Base-by-base conservation (phyloP, 1,140 invertebrate genomes). In the Macrobrachium nipponense region DNA sequence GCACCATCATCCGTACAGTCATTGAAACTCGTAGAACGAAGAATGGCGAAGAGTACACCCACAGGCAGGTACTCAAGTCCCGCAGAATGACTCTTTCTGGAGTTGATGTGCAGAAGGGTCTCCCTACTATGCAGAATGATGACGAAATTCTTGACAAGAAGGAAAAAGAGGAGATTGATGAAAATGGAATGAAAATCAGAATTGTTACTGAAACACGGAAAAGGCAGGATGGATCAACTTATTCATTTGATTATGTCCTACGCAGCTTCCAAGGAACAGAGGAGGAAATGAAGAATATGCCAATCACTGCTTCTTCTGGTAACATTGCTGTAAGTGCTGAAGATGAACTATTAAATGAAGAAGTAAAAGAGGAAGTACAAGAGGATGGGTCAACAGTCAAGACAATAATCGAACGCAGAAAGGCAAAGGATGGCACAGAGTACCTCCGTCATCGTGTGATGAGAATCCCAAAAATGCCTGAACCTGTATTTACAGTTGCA, bases 401-500 rank as follows among this genome's bases (percentile, higher is more conserved):
- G 72, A 89, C 88, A 2, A 86, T 89, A 61, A 87, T 89, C 36
- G 88, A 89, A 62, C 81, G 88, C 27, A 75, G 88, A 18, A 68
- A 86, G 18, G 86, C 88, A 12, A 89, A 87, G 80, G 88, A 89
- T 68, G 88, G 88, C 44, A 89, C 86, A 3, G 86, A 89, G 27
- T 89, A 89, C 73, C 64, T 89, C 18, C 88, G 88, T 20, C 88
- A 89, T 66, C 88, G 88, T 18, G 82, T 89, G 44, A 86, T 89
- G 88, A 84, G 86, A 58, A 86, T 89, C 20, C 88, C 88, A 17
- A 87, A 87, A 60, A 86, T 89, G 73, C 86, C 88, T 14, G 88
- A 89, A 60, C 88, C 88, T 17, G 86, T 86, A 59, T 66, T 89
- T 17, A 73, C 77, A 14, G 88, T 89, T 60, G 88, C 86, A n/a